Evolutionary conservation across 2,113 vertebrate genomes (phyloP).

Genomic region (Ceyx cyanopectus): DNA sequence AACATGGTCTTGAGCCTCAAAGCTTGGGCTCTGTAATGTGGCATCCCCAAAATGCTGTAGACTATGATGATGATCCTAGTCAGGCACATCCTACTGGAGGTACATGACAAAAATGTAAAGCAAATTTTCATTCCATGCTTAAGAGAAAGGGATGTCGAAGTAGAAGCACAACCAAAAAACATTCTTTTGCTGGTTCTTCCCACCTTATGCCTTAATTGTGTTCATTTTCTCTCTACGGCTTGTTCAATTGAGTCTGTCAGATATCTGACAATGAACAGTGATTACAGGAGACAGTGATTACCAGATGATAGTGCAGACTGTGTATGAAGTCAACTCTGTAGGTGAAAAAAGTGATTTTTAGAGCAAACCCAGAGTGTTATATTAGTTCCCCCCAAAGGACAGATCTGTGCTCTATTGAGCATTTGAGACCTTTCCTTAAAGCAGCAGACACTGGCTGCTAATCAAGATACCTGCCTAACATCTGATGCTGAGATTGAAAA

Average conservation of each 20-base stretch:
- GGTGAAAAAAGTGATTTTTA: background rate
- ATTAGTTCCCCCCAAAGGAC: background rate
- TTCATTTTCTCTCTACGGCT: background rate
- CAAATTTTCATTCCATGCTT: background rate
- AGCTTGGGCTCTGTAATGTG: background rate
- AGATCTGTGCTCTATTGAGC: background rate
- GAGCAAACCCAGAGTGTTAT: background rate
- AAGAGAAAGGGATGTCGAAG: background rate
- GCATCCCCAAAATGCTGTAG: background rate
- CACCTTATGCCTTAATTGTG: background rate
- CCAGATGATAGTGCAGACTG: background rate
- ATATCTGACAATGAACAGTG: background rate
- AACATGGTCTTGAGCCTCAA: background rate
- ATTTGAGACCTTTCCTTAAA: background rate
- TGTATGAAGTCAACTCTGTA: background rate
- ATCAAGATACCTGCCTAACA: background rate
- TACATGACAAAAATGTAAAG: background rate
- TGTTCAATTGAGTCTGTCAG: background rate
- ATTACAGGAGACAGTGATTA: background rate
- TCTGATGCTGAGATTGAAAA: background rate
- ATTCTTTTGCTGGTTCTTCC: background rate
- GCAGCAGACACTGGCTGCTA: background rate
- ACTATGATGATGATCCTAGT: background rate
- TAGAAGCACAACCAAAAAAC: background rate
- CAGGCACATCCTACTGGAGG: background rate